Percentiles rank a stretch among this genome's conserved stretches.
Conservation (phyloP, 92 coral and sea anemone species). For the Porites cylindrica region DNA sequence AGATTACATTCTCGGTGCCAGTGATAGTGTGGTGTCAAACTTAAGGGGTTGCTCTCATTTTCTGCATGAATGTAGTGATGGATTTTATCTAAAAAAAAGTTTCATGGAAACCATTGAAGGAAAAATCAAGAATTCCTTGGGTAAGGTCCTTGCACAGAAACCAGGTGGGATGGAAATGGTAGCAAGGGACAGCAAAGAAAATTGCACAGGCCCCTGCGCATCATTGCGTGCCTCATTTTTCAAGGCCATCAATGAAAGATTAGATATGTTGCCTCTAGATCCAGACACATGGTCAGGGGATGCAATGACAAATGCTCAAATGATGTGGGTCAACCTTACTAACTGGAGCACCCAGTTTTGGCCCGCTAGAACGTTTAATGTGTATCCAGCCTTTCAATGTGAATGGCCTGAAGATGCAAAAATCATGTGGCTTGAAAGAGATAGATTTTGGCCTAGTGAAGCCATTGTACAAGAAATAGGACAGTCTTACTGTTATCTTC, state of each 20-base stretch:
- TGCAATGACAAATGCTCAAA: constrained; percentile 35
- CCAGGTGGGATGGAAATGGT: constrained; percentile 49
- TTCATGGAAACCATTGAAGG: constrained; percentile 37
- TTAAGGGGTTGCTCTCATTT: neutral
- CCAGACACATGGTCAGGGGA: constrained; percentile 45
- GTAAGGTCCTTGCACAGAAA: constrained; percentile 14
- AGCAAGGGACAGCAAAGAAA: neutral
- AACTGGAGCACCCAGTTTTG: constrained; percentile 20
- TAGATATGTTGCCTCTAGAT: constrained; percentile 39
- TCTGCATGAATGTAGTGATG: neutral
- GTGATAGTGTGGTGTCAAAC: neutral
- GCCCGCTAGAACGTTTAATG: constrained; percentile 21
- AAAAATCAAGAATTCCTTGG: constrained; percentile 2
- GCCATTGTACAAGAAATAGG: constrained; percentile 17
- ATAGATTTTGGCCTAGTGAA: constrained; percentile 30
- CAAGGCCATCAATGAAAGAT: constrained; percentile 16
- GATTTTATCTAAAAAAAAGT: neutral
- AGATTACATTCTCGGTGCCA: neutral
- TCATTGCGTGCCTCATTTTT: constrained; percentile 27
- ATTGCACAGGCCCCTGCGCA: neutral
- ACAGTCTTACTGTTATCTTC: constrained; percentile 10
- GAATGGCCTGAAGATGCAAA: constrained; percentile 31
- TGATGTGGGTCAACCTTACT: constrained; percentile 45
- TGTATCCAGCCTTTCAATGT: constrained; percentile 15
- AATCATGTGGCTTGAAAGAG: constrained; percentile 25